Evolutionary conservation across 2,888 invertebrate species (phyloP).

Genomic region (Acholoe squamosa): DNA sequence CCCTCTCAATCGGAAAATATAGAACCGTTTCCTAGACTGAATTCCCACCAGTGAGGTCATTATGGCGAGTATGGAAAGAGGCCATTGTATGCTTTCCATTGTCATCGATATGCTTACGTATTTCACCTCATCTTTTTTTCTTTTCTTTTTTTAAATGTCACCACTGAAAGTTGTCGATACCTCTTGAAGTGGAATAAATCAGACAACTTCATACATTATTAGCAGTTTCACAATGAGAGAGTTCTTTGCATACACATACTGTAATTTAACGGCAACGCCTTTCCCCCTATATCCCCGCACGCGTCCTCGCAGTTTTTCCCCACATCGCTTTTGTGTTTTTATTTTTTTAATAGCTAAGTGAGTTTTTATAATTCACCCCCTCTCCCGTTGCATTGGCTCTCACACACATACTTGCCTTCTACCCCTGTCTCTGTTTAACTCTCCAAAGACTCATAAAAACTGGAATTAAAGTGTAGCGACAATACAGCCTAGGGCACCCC

Average conservation of each 20-base stretch:
- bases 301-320: background rate
- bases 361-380: background rate
- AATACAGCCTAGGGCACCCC: background rate
- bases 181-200: conserved; percentile 17
- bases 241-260: background rate
- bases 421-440: conserved; percentile 1
- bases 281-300: background rate
- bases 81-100: background rate
- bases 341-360: background rate
- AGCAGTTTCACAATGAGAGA: background rate
- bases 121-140: background rate
- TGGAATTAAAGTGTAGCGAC: conserved; percentile 34
- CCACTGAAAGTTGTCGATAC: background rate
- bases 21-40: background rate
- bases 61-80: background rate
- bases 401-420: background rate
- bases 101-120: background rate
- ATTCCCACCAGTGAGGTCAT: background rate
- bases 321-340: background rate
- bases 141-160: background rate
- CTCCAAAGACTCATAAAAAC: background rate
- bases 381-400: background rate
- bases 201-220: conserved; percentile 23
- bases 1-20: background rate
- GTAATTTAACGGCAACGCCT: conserved; percentile 10